Conservation (phyloP, 2,888 invertebrate genomes). For the Drosophila demipolita region DNA sequence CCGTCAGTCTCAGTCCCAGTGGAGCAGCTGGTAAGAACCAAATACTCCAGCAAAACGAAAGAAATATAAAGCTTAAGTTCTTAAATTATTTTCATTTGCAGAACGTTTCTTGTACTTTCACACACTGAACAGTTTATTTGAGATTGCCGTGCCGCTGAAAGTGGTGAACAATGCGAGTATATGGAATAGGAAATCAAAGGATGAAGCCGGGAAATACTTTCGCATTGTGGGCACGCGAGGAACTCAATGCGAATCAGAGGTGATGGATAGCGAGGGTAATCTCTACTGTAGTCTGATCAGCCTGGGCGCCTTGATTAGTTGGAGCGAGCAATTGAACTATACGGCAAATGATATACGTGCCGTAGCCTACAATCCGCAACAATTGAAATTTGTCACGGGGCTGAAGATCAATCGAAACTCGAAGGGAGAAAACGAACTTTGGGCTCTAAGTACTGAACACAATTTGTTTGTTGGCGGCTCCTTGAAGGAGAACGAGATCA, state of each 20-base stretch:
- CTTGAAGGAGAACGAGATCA: conserved; percentile 85
- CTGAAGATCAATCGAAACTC: conserved; percentile 88
- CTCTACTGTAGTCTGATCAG: conserved; percentile 90
- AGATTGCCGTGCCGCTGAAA: conserved; percentile 87
- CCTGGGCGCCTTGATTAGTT: conserved; percentile 90
- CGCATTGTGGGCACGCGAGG: conserved; percentile 86
- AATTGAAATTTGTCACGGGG: conserved; percentile 91
- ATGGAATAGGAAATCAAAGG: conserved; percentile 85
- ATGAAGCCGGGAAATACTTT: conserved; percentile 85
- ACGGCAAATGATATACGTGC: conserved; percentile 85
- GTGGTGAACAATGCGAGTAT: conserved; percentile 86
- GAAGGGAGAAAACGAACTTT: conserved; percentile 88
- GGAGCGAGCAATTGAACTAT: conserved; percentile 89
- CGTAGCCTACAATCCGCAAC: conserved; percentile 87
- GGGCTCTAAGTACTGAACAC: conserved; percentile 87
- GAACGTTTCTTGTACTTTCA: conserved; percentile 88
- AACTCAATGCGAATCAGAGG: conserved; percentile 90
- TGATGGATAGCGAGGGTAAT: conserved; percentile 89
- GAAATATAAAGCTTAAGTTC: not conserved
- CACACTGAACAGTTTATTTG: conserved; percentile 87
- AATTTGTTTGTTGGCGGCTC: conserved; percentile 70
- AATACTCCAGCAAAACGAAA: not conserved
- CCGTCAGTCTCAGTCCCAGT: conserved; percentile 80
- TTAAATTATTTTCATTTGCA: conserved; percentile 13
- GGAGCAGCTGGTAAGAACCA: conserved; percentile 33